Evolutionary conservation across 1,140 invertebrate genomes (phyloP).

Genomic region (Popillia japonica): DNA sequence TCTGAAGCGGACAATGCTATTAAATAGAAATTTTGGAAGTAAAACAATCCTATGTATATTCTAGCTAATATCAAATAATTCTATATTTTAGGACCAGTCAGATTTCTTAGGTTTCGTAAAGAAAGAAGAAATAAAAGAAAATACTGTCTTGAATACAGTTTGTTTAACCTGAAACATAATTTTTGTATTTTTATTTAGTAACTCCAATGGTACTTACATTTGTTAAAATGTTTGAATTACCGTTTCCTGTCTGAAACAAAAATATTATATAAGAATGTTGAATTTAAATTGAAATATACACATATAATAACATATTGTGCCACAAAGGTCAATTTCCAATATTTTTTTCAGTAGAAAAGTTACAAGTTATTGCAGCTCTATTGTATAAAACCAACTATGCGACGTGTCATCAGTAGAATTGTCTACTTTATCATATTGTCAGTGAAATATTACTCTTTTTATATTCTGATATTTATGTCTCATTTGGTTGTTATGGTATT

Average conservation of each 20-base stretch:
- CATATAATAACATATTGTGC: too few relatives aligned
- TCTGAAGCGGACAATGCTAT: neutral
- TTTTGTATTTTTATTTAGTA: neutral
- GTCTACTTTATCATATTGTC: too few relatives aligned
- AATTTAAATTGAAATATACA: too few relatives aligned
- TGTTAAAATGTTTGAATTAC: neutral
- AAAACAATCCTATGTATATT: neutral
- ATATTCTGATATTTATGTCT: too few relatives aligned
- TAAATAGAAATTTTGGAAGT: neutral
- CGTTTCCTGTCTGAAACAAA: conserved; percentile 17
- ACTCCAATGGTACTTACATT: neutral
- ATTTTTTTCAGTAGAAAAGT: too few relatives aligned
- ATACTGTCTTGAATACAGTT: conserved; percentile 45
- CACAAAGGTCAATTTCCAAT: too few relatives aligned
- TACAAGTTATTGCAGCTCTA: too few relatives aligned
- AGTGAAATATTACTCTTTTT: too few relatives aligned
- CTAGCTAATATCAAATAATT: neutral
- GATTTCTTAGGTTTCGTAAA: conserved; percentile 42
- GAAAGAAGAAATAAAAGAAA: conserved; percentile 46
- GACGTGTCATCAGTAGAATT: too few relatives aligned
- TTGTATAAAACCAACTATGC: too few relatives aligned
- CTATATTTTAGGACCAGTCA: conserved; percentile 10
- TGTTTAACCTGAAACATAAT: conserved; percentile 12
- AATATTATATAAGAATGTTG: too few relatives aligned
- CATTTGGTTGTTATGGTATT: too few relatives aligned